Conservation (phyloP, 2,797 vertebrate genomes). For the Champsocephalus esox region DNA sequence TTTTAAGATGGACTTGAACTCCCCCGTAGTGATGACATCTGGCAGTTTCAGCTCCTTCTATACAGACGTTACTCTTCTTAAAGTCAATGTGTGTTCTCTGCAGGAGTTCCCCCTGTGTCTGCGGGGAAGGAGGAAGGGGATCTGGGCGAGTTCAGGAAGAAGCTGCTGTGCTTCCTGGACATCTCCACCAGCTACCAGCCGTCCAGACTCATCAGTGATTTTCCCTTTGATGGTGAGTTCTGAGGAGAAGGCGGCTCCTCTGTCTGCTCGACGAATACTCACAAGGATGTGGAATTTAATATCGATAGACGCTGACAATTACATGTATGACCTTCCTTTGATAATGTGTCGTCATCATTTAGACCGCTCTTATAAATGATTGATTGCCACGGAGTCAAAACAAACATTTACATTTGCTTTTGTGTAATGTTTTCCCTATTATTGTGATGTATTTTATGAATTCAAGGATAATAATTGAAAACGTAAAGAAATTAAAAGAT, state of each 20-base stretch:
- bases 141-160: slow-evolving; percentile 92
- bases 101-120: slow-evolving; percentile 88
- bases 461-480: no score
- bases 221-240: slow-evolving; percentile 96
- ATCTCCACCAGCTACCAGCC: slow-evolving; percentile 93
- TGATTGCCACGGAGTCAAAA: no score
- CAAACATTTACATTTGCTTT: no score
- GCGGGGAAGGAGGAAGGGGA: slow-evolving; percentile 93
- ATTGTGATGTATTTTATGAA: no score
- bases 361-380: no score
- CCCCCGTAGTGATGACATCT: no score
- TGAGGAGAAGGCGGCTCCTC: not conserved
- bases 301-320: not conserved
- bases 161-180: slow-evolving; percentile 92
- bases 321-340: not conserved
- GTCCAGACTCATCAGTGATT: slow-evolving; percentile 93
- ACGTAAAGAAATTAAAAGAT: no score
- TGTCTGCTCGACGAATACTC: slow-evolving; percentile 7
- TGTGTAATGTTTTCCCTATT: no score
- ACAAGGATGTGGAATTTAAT: not conserved
- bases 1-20: no score
- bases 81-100: not conserved
- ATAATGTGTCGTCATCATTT: not conserved
- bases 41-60: no score
- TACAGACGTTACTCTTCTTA: no score